Conservation (phyloP, 1,140 invertebrate species). For the Pseudomyrmex flavicornis region DNA sequence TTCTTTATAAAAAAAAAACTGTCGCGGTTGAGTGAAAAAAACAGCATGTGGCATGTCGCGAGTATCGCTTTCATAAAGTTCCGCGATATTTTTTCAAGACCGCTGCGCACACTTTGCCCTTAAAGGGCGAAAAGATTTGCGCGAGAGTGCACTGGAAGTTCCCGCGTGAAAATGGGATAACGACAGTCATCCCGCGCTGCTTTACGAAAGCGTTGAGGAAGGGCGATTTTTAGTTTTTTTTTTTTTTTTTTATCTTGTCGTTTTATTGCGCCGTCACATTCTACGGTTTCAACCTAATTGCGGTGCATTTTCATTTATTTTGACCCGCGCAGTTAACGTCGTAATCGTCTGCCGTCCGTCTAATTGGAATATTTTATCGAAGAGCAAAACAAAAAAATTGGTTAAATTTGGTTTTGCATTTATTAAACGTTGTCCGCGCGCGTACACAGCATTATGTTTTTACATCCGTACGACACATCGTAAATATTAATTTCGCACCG, state of each 20-base stretch:
- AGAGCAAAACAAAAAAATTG: slow-evolving; percentile 5
- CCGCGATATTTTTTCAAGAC: slow-evolving; percentile 19
- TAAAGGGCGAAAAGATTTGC: slow-evolving; percentile 33
- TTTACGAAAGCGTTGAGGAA: slow-evolving; percentile 2
- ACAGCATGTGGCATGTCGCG: slow-evolving; percentile 34
- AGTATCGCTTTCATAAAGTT: slow-evolving; percentile 19
- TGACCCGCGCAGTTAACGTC: slow-evolving; percentile 24
- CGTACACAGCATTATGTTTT: background rate
- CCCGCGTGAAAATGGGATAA: slow-evolving; percentile 41
- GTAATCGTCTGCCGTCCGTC: background rate
- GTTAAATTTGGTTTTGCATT: slow-evolving; percentile 22
- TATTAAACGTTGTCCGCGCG: slow-evolving; percentile 21
- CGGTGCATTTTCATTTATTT: slow-evolving; percentile 25
- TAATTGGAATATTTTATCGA: slow-evolving; percentile 47
- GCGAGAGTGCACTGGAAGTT: background rate
- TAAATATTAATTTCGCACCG: slow-evolving; percentile 39
- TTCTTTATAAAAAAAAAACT: background rate
- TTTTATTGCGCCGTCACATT: slow-evolving; percentile 8
- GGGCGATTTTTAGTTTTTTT: background rate
- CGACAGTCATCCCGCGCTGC: background rate
- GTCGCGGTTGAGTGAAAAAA: background rate
- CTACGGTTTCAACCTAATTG: slow-evolving; percentile 22
- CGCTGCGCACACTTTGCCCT: background rate
- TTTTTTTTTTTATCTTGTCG: background rate
- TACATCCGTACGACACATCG: background rate